Evolutionary conservation across 35 echinoderm and acorn worm species (phyloP), one percentile per base, ranked within the genome.

Genomic region (Ophiothrix spiculata): DNA sequence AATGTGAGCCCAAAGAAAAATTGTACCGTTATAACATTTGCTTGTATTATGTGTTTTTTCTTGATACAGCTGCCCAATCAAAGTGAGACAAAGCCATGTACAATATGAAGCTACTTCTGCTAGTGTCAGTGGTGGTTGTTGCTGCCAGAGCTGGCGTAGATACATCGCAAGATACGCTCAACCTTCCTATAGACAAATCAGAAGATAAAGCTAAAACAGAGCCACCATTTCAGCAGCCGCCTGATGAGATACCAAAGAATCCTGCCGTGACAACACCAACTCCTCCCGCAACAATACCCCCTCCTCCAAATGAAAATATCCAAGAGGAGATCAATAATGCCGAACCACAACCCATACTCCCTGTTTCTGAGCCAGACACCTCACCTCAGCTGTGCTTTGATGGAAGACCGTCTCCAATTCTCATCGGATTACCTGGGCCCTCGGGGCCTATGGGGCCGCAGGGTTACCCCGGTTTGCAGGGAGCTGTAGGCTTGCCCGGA

Each of bases 401-500:
- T 15, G 60, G 60, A 69, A 6, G 1, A n/a, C 60, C 10, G 1
- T 4, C 25, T 25, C 60, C 60, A 4, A 69, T 69, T n/a, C 29
- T 69, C 3, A 10, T 69, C 60, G 60, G 60, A 69, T 2, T 80
- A 45, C 86, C 87, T 1, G 87, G 87, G 8, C 69, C 87, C 0
- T 28, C 87, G 4, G 87, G 87, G 11, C 56, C 64, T 36, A 38
- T 56, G 0, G 87, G 87, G 17, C 38, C 56, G 19, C 87, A 49
- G 10, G 87, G 87, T 1, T 49, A 41, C n/a, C 38, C 64, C 0
- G 87, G 87, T 82, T 29, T 63, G 0, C 80, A 49, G 21, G 87
- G 87, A 6, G 56, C 87, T 0, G 16, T 64, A 12, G 87, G 87
- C 39, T 75, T 82, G 56, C 54, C 79, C 33, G 87, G 87, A 1